Evolutionary conservation across 1,140 invertebrate genomes (phyloP), one percentile per base, ranked within the genome.

Genomic region (Tetragnatha versicolor): DNA sequence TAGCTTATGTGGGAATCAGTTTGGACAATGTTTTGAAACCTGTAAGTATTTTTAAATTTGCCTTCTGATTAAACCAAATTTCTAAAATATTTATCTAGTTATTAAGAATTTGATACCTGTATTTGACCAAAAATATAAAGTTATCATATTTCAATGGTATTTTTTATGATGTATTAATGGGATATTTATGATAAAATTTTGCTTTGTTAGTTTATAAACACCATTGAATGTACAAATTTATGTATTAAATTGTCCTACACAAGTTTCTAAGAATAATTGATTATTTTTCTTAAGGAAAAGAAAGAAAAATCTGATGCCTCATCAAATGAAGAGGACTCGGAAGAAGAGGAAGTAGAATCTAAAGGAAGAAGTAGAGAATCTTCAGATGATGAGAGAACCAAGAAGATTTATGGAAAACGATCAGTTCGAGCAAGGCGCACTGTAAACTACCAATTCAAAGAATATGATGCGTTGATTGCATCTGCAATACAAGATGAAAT

Each of bases 401-500:
- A 70, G 22, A 78, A 72, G 61, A 27, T 68, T 10, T 69, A 69
- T 42, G 82, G 80, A 60, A 84, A 83, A 55, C 72, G 85, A 63
- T 83, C 85, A 3, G 84, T 84, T 77, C 81, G 86, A n/a, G 80
- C 79, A 7, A 80, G 85, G 1, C 84, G 82, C 51, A 69, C 49
- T 14, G 84, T 94, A 53, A 96, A 91, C 81, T 95, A 96, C 82
- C 89, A 90, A 65, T 93, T 96, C 81, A 94, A 95, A 83, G 95
- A 97, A 84, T 98, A 94, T 85, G 96, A 98, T 85, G 92, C 96
- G 20, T 90, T 98, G 82, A 98, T 98, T 55, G 93, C 95, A 83
- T 94, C 93, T 58, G 96, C 96, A 14, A 93, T 97, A 70, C 91
- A 94, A 86, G 91, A 92, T 73, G 92, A 93, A 83, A 89, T 92